Evolutionary conservation across 2,797 vertebrate species (phyloP).

Genomic region (Protosalanx chinensis): DNA sequence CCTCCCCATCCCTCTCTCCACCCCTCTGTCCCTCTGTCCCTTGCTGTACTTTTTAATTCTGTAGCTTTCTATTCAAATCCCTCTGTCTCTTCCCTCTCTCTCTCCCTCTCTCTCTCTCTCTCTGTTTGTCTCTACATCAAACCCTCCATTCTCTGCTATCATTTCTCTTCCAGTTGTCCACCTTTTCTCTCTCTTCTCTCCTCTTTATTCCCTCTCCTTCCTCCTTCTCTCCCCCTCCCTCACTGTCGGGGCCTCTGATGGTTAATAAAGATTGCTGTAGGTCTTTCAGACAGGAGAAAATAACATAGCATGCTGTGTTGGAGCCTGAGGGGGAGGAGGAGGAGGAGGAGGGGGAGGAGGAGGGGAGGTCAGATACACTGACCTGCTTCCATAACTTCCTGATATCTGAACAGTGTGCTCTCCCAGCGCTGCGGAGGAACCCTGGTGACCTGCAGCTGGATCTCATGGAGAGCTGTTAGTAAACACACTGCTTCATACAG

Average conservation of each 20-base stretch:
- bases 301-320: slow-evolving; percentile 1
- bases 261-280: slow-evolving; percentile 23
- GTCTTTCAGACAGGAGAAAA: slow-evolving; percentile 19
- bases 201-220: not conserved
- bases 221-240: not conserved
- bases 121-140: not conserved
- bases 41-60: not conserved
- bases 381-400: not conserved
- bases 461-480: slow-evolving; percentile 30
- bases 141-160: not conserved
- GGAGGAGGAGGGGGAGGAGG: slow-evolving; percentile 3
- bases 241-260: not conserved
- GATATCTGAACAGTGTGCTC: slow-evolving; percentile 21
- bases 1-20: not conserved
- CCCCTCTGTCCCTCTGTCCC: too few species aligned
- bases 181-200: not conserved
- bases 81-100: not conserved
- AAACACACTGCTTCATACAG: slow-evolving; percentile 40
- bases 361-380: slow-evolving; percentile 28
- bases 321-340: slow-evolving; percentile 11
- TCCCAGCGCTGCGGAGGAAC: slow-evolving; percentile 9
- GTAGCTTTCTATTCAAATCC: not conserved
- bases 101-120: not conserved
- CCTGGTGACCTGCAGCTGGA: slow-evolving; percentile 47
- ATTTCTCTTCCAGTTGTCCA: not conserved